Evolutionary conservation across 2,113 vertebrate genomes (phyloP).

Genomic region (Platichthys stellatus): DNA sequence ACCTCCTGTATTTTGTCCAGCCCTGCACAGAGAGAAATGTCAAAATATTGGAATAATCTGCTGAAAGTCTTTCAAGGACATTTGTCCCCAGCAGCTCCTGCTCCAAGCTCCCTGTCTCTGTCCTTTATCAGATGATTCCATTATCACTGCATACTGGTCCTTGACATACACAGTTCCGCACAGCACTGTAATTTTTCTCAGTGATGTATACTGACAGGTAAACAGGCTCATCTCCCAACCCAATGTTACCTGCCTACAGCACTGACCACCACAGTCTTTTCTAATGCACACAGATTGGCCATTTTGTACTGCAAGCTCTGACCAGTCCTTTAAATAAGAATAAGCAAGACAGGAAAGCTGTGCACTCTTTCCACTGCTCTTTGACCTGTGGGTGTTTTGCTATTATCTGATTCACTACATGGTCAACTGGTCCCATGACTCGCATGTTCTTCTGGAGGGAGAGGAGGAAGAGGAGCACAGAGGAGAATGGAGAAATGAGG

Average conservation of each 20-base stretch:
- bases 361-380: constrained; percentile 3
- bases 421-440: constrained; percentile 16
- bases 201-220: constrained; percentile 14
- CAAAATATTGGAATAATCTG: too few species aligned
- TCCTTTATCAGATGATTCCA: constrained; percentile 1
- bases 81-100: constrained; percentile 17
- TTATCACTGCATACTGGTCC: background rate
- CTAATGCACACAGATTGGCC: constrained; percentile 1
- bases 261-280: constrained; percentile 1
- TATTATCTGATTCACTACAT: constrained; percentile 15
- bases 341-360: background rate
- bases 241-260: background rate
- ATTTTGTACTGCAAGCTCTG: constrained; percentile 12
- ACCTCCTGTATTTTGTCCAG: too few species aligned
- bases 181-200: background rate
- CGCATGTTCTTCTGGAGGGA: background rate
- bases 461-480: background rate
- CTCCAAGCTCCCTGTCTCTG: background rate
- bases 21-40: too few species aligned
- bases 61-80: background rate
- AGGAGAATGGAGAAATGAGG: constrained; percentile 13
- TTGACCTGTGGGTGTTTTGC: constrained; percentile 22
- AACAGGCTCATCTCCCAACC: background rate
- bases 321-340: constrained; percentile 29
- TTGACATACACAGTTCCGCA: background rate